Conservation (phyloP, 2,113 vertebrate genomes). For the Oncorhynchus nerka region DNA sequence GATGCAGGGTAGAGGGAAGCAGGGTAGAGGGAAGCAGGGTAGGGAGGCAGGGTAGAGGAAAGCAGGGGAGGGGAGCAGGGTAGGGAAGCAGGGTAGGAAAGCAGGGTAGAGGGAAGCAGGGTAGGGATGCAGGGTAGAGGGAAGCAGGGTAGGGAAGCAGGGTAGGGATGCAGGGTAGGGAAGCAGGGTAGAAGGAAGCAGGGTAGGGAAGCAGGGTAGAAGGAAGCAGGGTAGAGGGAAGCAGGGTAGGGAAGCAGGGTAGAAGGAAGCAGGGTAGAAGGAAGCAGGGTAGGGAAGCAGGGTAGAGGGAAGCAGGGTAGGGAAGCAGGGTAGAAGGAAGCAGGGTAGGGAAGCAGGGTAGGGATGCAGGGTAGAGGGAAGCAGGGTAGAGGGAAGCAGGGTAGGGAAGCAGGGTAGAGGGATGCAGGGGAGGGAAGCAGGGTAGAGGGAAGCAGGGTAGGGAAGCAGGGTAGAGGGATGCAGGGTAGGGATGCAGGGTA, state of each 20-base stretch:
- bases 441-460: too few relatives aligned
- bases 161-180: too few relatives aligned
- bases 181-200: too few relatives aligned
- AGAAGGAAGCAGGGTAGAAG: slow-evolving; percentile 5
- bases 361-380: slow-evolving; percentile 12
- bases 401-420: too few relatives aligned
- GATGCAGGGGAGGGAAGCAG: slow-evolving; percentile 23
- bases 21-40: background rate
- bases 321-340: too few relatives aligned
- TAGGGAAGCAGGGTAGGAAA: slow-evolving; percentile 22
- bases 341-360: slow-evolving; percentile 5
- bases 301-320: slow-evolving; percentile 29
- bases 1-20: slow-evolving; percentile 5
- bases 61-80: too few relatives aligned
- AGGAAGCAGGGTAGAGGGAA: background rate
- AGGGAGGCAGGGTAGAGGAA: slow-evolving; percentile 16
- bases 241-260: background rate
- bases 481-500: too few relatives aligned
- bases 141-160: too few relatives aligned
- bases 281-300: too few relatives aligned
- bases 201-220: too few relatives aligned
- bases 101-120: too few relatives aligned
- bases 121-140: slow-evolving; percentile 24
- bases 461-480: too few relatives aligned
- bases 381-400: slow-evolving; percentile 18